phyloP scores from a whole-genome alignment of 2,888 invertebrate species.

The Alcis repandata region DNA sequence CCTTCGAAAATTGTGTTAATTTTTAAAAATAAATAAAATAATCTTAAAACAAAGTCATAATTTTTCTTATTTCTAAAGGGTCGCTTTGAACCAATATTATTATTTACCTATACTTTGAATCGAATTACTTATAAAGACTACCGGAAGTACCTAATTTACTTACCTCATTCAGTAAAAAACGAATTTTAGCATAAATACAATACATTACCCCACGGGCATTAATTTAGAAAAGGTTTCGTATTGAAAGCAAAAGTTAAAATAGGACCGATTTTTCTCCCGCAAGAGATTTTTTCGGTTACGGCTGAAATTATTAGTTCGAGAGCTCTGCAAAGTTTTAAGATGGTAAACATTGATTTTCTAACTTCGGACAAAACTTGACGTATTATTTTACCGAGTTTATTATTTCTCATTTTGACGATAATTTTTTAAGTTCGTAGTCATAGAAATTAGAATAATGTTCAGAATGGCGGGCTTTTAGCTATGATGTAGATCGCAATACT shows the following conservation, averaged over 20 bases:
- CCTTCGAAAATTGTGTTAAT: too few relatives aligned
- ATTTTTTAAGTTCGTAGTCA: too few relatives aligned
- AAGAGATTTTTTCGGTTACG: conserved; percentile 5
- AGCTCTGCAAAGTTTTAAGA: neutral
- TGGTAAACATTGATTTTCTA: conserved; percentile 11
- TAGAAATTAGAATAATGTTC: neutral
- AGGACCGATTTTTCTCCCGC: neutral
- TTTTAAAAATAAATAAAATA: too few relatives aligned
- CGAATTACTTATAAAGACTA: too few relatives aligned
- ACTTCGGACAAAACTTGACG: neutral
- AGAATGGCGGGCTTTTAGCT: too few relatives aligned
- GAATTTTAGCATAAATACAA: neutral
- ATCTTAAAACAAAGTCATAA: neutral
- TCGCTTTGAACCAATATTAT: too few relatives aligned
- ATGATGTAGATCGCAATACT: too few relatives aligned
- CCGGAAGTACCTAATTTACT: neutral
- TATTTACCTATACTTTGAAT: too few relatives aligned
- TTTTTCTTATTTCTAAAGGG: too few relatives aligned
- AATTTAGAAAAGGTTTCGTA: conserved; percentile 6
- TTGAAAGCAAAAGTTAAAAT: conserved; percentile 9
- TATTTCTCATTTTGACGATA: neutral
- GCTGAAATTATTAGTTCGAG: conserved; percentile 1
- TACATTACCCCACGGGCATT: neutral
- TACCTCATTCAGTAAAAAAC: neutral
- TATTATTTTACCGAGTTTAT: neutral